Evolutionary conservation across 2,113 vertebrate genomes (phyloP), one percentile per base, ranked within the genome.

Genomic region (Polyodon spathula): DNA sequence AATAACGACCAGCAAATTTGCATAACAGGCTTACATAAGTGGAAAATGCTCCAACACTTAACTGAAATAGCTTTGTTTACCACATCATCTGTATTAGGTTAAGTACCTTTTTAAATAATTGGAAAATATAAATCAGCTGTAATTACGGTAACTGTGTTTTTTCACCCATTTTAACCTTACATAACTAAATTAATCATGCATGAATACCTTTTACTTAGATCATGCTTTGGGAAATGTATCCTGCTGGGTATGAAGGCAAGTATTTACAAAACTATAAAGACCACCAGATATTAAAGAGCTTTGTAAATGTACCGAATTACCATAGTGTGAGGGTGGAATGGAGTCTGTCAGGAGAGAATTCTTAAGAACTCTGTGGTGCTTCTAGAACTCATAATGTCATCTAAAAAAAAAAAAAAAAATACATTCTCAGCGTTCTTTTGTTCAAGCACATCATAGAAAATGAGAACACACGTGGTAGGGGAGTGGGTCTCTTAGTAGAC

Each of bases 81-180:
- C 69, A 73, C 68, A 59, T 56, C 66, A 63, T 54, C 54, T 70
- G 65, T 71, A 71, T 72, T 72, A 69, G 73, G 73, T 76, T 75
- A 76, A 78, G 73, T 67, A 71, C 66, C 70, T 74, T 78, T 76
- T 72, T 68, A 58, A 64, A 71, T 76, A 78, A 76, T 69, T 72
- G 69, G 65, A 70, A 74, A 66, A 72, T 74, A 71, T 57, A 74
- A 78, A 78, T 76, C 56, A 69, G 61, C 62, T 58, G 54, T 71
- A 76, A 70, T 74, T 72, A 66, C 60, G 46, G 58, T 64, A 56
- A 59, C 56, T 41, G 50, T 65, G 51, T 63, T 59, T 63, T 68
- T 63, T 59, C 59, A 56, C 43, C 60, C 69, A 73, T 69, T 71
- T 43, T 65, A 64, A 66, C 60, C 68, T 61, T 40, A 60, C 65